A percentile compares a stretch with the other conserved stretches of the same genome.
Evolutionary conservation across 2,888 invertebrate genomes (phyloP).

Genomic region (Hemicrepidius hirtus): DNA sequence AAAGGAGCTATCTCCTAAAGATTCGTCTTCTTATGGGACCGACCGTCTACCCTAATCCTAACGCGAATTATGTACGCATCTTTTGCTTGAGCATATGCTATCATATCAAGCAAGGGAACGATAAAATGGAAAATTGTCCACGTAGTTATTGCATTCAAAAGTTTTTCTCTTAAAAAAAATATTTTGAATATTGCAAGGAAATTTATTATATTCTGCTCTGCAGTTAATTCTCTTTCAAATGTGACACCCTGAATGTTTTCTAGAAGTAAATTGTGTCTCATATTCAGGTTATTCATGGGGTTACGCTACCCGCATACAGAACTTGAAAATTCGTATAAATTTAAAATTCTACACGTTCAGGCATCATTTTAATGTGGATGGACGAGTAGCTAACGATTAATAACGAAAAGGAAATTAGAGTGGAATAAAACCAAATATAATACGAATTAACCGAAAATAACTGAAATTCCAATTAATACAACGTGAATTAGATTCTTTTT

Average conservation of each 20-base stretch:
- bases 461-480: too few species aligned
- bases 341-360: not conserved
- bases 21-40: conserved; percentile 4
- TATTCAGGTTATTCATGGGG: not conserved
- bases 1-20: conserved; percentile 9
- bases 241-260: not conserved
- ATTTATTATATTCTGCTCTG: not conserved
- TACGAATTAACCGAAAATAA: too few species aligned
- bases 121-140: not conserved
- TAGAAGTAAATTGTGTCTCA: not conserved
- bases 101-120: not conserved
- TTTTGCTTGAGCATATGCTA: conserved; percentile 13
- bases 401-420: too few species aligned
- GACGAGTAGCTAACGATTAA: too few species aligned
- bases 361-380: too few species aligned
- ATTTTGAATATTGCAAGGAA: not conserved
- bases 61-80: conserved; percentile 13
- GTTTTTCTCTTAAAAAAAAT: not conserved
- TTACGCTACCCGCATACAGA: not conserved
- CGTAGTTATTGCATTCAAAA: not conserved
- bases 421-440: too few species aligned
- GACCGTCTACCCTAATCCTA: conserved; percentile 17
- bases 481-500: too few species aligned
- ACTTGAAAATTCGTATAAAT: not conserved
- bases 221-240: conserved; percentile 1